Evolutionary conservation across 2,888 invertebrate species (phyloP).

Genomic region (Cryptocephalus primarius): DNA sequence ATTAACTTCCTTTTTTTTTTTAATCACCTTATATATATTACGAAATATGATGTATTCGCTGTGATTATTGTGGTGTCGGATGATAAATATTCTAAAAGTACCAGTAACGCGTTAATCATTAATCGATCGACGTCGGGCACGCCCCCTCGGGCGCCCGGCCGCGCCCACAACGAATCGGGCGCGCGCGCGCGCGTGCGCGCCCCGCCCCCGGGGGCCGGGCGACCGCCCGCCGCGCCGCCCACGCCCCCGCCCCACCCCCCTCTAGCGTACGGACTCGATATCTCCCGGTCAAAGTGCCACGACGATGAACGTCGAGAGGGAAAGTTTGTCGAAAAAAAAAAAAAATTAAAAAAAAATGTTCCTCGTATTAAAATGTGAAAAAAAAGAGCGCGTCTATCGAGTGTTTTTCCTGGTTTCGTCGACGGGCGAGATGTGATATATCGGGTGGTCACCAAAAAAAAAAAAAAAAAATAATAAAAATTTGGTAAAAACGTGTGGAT

Average conservation of each 20-base stretch:
- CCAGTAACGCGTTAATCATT: constrained; percentile 17
- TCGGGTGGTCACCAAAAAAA: too few species aligned
- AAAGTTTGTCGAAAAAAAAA: too few species aligned
- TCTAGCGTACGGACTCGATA: too few species aligned
- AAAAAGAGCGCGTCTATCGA: background rate
- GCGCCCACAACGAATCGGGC: too few species aligned
- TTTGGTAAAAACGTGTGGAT: too few species aligned
- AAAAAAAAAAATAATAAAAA: too few species aligned
- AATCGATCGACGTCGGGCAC: background rate
- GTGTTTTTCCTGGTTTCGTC: background rate
- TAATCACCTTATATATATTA: constrained; percentile 15
- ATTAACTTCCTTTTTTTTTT: constrained; percentile 6
- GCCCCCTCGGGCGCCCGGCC: too few species aligned
- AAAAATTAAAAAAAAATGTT: background rate
- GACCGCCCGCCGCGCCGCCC: too few species aligned
- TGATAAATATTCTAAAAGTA: constrained; percentile 33
- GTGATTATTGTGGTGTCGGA: constrained; percentile 34
- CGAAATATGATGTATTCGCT: constrained; percentile 33
- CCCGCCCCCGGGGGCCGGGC: too few species aligned
- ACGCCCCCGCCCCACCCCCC: too few species aligned
- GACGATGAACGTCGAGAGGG: constrained; percentile 11
- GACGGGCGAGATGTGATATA: too few species aligned
- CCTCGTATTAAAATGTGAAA: background rate
- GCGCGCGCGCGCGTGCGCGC: too few species aligned
- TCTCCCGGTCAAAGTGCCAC: constrained; percentile 39